phyloP scores from a whole-genome alignment of 2,888 invertebrate genomes.

The Drosophila nr. fundita region DNA sequence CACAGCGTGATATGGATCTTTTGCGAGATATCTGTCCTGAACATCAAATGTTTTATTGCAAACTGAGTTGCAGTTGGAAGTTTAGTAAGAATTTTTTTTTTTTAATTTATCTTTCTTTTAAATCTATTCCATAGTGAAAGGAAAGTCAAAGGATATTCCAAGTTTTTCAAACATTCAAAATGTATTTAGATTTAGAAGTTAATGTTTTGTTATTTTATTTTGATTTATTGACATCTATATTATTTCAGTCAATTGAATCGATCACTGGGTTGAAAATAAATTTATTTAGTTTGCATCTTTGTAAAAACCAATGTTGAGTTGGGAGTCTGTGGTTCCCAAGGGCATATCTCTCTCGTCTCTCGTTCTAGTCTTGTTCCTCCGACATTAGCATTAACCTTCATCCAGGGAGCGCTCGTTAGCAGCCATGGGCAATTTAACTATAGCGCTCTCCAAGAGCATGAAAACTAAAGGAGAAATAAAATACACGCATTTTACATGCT shows the following conservation, averaged over 20 bases:
- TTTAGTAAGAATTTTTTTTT: neutral
- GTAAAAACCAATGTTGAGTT: constrained; percentile 5
- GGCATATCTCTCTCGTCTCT: constrained; percentile 12
- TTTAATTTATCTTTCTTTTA: neutral
- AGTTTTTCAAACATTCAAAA: neutral
- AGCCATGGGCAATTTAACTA: constrained; percentile 63
- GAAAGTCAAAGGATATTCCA: neutral
- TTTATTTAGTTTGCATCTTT: constrained; percentile 19
- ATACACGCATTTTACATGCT: constrained; percentile 80
- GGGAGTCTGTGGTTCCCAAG: constrained; percentile 32
- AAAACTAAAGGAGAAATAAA: constrained; percentile 69
- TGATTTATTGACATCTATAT: constrained; percentile 21
- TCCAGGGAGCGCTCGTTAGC: constrained; percentile 67
- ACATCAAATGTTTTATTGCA: constrained; percentile 27
- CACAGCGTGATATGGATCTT: constrained; percentile 61
- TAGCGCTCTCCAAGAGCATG: constrained; percentile 50
- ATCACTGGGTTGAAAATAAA: constrained; percentile 2
- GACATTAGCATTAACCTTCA: constrained; percentile 59
- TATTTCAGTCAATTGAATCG: constrained; percentile 1
- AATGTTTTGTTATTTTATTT: neutral
- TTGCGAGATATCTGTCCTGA: constrained; percentile 4
- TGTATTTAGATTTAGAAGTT: neutral
- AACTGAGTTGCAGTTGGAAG: neutral
- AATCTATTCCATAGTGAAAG: neutral
- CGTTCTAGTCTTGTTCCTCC: constrained; percentile 12